A percentile compares a stretch with the other conserved stretches of the same genome.
Evolutionary conservation across 1,140 invertebrate species (phyloP).

Genomic region (Eumaeus atala): DNA sequence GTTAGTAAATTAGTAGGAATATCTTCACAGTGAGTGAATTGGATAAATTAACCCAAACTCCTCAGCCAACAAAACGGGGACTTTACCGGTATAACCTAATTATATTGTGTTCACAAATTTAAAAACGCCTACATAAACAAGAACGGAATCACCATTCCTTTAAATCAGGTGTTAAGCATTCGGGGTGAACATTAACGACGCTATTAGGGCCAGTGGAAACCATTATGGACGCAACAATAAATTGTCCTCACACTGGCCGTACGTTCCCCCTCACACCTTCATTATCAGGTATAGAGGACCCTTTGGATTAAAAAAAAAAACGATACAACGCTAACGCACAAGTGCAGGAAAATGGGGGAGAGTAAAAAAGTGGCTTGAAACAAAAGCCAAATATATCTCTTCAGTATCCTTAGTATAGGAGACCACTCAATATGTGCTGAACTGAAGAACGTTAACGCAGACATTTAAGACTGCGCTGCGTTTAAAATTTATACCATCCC

Average conservation of each 20-base stretch:
- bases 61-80: no score
- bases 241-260: slow-evolving; percentile 46
- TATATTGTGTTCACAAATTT: background rate
- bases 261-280: slow-evolving; percentile 46
- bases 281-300: slow-evolving; percentile 66
- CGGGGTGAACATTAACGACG: slow-evolving; percentile 43
- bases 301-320: slow-evolving; percentile 40
- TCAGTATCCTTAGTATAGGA: slow-evolving; percentile 47
- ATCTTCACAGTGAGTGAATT: no score
- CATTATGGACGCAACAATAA: slow-evolving; percentile 55
- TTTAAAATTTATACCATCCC: slow-evolving; percentile 56
- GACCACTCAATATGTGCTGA: slow-evolving; percentile 69
- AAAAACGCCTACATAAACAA: slow-evolving; percentile 11
- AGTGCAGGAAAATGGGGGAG: slow-evolving; percentile 55
- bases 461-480: slow-evolving; percentile 45
- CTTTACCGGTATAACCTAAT: no score
- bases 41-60: no score
- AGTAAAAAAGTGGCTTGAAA: slow-evolving; percentile 71
- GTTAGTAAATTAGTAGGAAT: no score
- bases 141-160: slow-evolving; percentile 5
- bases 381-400: slow-evolving; percentile 54
- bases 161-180: slow-evolving; percentile 45
- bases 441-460: slow-evolving; percentile 59
- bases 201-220: slow-evolving; percentile 53
- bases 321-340: slow-evolving; percentile 51